Evolutionary conservation across 2,113 vertebrate genomes (phyloP), one percentile per base, ranked within the genome.

Genomic region (Amphilophus citrinellus): DNA sequence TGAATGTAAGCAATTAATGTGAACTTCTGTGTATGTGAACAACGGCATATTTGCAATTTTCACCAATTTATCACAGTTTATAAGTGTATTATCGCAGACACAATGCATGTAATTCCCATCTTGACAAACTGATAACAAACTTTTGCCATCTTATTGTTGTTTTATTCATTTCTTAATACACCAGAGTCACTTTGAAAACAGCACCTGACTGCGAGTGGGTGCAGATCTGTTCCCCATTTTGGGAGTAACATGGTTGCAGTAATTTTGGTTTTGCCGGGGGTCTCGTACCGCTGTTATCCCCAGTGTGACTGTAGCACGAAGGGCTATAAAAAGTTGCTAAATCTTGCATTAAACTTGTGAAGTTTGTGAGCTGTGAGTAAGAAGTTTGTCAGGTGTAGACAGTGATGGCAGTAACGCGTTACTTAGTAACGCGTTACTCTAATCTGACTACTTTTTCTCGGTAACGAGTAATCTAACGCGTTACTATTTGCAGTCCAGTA

Each of bases 241-340:
- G 0, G 39, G 44, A 68, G 22, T 27, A 7, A 68, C 63, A 10
- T 47, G 39, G 27, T 71, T 8, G 6, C 3, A 3, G 17, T 18
- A 47, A 50, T 50, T 71, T 71, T 20, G 7, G 37, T 39, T 39
- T 7, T 39, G 9, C 37, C 37, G 9, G 7, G 6, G 9, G 47
- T 50, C 42, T 71, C 65, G 1, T 27, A 50, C 42, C 15, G 18
- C 6, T 2, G 65, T 50, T 68, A 27, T 50, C 42, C 8, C 1
- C 5, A 24, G 42, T 68, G 42, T 50, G 22, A 68, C 65, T 1
- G 8, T 68, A 47, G 42, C 14, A 47, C 24, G 39, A 68, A 47
- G 27, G 65, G 47, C 42, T 71, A 71, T 0, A 0, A 3, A 53
- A 71, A 71, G 44, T 71, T 30, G 3, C 66, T 50, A 20, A 50